Base-by-base conservation (phyloP, 2,888 invertebrate species). In the Agelastica alni region DNA sequence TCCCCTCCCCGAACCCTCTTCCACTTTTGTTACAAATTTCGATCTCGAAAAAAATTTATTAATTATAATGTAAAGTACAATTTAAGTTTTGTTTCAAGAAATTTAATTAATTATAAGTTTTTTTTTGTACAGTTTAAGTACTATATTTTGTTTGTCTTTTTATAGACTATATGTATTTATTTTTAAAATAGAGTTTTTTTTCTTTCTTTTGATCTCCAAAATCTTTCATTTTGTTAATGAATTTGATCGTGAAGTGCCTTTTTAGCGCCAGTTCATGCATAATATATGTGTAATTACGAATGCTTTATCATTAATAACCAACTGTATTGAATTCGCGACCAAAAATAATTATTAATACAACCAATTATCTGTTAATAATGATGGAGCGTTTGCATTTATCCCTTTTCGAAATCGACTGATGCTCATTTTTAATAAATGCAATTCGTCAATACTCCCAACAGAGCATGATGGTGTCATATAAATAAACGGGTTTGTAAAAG, bases 201-300 rank as follows among this genome's bases (percentile, higher is more conserved):
- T 66, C 63, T 64, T 69, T 68, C 66, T 63, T 67, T 66, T 70
- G 70, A 70, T 70, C 70, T 70, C 70, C 61, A 67, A 69, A 65
- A 64, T 63, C 61, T 64, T 65, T 63, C 59, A 59, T 61, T 65
- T 60, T 60, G 57, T 61, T 60, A 58, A 55, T 59, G 60, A 57
- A 52, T 57, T 49, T 43, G 54, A 37, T 41, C 43, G 13, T 12
- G 58, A 53, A 53, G 44, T 54, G 51, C 36, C 43, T 36, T 28
- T 34, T 37, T 46, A 37, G 44, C 43, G 12, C 10, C 10, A 18
- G 18, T 39, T 39, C 18, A 14, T 39, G 20, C 37, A 12, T 12
- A 20, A 39, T 20, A 10, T 2, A n/a, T n/a, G n/a, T n/a, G n/a
- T n/a, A n/a, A n/a, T n/a, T n/a, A n/a, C n/a, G n/a, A n/a, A n/a